Conservation (phyloP, 2,113 vertebrate species). For the Apteryx mantelli region DNA sequence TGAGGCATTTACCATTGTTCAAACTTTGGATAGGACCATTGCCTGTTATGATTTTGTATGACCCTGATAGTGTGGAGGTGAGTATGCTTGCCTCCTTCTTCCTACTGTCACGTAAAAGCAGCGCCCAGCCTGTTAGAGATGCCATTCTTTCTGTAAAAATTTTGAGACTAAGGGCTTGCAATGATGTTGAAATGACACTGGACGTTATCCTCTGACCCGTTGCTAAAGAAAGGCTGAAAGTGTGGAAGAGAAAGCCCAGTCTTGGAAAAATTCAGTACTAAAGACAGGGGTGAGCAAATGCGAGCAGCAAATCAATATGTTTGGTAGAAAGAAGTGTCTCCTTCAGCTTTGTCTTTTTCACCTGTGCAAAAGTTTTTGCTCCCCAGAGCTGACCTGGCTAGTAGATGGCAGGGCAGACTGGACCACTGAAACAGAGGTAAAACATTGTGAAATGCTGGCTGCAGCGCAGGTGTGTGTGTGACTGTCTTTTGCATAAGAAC, state of each 20-base stretch:
- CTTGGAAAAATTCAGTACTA: background rate
- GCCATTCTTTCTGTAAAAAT: background rate
- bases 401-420: background rate
- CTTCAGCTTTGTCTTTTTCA: background rate
- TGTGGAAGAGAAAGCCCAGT: background rate
- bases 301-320: background rate
- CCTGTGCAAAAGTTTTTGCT: background rate
- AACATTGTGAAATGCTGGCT: background rate
- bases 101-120: background rate
- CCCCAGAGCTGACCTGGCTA: background rate
- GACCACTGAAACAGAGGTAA: background rate
- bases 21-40: slow-evolving; percentile 90
- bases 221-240: background rate
- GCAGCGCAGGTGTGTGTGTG: background rate
- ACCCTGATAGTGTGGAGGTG: slow-evolving; percentile 90
- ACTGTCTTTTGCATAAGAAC: background rate
- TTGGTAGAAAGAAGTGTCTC: background rate
- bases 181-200: background rate
- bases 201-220: background rate
- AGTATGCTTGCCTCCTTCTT: background rate
- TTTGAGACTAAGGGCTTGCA: background rate
- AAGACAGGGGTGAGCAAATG: background rate
- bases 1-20: slow-evolving; percentile 73
- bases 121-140: background rate
- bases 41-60: slow-evolving; percentile 82